phyloP scores from a whole-genome alignment of 2,888 invertebrate species.

The Flabesymbios commensalis region DNA sequence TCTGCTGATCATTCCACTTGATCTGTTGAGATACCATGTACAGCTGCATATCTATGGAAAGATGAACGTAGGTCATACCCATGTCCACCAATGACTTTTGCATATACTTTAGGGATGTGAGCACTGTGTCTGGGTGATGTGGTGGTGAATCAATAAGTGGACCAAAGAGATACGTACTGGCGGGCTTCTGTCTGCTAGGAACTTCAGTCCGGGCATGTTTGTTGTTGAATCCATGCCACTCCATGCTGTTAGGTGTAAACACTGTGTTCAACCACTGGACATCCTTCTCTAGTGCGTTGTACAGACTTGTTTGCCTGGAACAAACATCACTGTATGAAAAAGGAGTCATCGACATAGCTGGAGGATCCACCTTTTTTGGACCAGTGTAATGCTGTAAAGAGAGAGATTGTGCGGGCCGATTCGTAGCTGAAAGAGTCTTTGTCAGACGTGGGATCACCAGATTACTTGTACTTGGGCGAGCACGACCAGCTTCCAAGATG shows the following conservation, averaged over 20 bases:
- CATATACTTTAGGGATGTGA: slow-evolving; percentile 4
- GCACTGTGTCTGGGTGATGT: slow-evolving; percentile 15
- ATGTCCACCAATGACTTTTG: not conserved
- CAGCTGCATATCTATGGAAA: slow-evolving; percentile 8
- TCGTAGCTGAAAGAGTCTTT: not conserved
- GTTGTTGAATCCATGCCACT: no score
- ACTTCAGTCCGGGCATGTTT: not conserved
- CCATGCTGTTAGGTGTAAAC: not conserved
- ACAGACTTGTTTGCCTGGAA: not conserved
- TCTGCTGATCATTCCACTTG: slow-evolving; percentile 13
- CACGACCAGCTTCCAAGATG: not conserved
- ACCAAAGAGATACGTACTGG: slow-evolving; percentile 11
- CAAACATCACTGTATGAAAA: not conserved
- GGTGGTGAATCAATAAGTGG: slow-evolving; percentile 16
- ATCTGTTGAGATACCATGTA: slow-evolving; percentile 19
- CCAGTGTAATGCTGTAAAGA: slow-evolving; percentile 3
- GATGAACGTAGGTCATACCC: not conserved
- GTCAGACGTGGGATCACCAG: not conserved
- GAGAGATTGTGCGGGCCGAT: not conserved
- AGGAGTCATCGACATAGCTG: not conserved
- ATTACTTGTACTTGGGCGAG: not conserved
- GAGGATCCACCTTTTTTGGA: slow-evolving; percentile 2
- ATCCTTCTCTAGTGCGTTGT: not conserved
- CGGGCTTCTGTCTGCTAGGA: not conserved
- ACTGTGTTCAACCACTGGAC: not conserved